Conservation (phyloP, 2,888 invertebrate genomes). For the Ophion slaviceki region DNA sequence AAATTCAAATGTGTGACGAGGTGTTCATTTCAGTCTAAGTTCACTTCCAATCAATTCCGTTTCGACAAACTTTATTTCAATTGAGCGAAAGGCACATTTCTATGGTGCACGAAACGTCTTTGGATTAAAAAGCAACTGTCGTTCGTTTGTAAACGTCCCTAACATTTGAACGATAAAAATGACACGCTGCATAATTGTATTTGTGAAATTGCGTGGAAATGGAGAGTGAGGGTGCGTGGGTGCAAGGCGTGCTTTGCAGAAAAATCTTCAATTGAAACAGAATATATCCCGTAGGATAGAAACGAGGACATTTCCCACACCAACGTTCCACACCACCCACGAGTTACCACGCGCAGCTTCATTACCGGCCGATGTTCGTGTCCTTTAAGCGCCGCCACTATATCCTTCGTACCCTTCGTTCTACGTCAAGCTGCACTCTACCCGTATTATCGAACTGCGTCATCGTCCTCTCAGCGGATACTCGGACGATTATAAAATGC, state of each 20-base stretch:
- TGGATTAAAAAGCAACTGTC: not conserved
- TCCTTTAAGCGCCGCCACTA: not conserved
- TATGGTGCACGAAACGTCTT: not conserved
- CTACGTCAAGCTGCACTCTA: slow-evolving; percentile 4
- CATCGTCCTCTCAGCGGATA: not conserved
- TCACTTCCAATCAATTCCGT: not conserved
- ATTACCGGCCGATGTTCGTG: not conserved
- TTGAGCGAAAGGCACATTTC: not conserved
- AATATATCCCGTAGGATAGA: slow-evolving; percentile 1
- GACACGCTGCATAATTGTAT: not conserved
- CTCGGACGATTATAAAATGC: not conserved
- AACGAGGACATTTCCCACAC: slow-evolving; percentile 8
- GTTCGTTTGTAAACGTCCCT: not conserved
- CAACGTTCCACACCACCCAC: slow-evolving; percentile 25
- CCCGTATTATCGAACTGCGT: not conserved
- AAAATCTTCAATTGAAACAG: not conserved
- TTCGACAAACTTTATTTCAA: slow-evolving; percentile 1
- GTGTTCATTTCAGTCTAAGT: not conserved
- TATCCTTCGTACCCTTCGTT: slow-evolving; percentile 11
- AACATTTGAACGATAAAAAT: not conserved
- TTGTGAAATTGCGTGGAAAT: slow-evolving; percentile 1
- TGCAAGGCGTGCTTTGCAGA: slow-evolving; percentile 5
- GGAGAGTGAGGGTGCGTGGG: not conserved
- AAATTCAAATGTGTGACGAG: not conserved
- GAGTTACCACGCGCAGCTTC: slow-evolving; percentile 22